Evolutionary conservation across 2,888 invertebrate species (phyloP).

Genomic region (Drosophila kuntzei): DNA sequence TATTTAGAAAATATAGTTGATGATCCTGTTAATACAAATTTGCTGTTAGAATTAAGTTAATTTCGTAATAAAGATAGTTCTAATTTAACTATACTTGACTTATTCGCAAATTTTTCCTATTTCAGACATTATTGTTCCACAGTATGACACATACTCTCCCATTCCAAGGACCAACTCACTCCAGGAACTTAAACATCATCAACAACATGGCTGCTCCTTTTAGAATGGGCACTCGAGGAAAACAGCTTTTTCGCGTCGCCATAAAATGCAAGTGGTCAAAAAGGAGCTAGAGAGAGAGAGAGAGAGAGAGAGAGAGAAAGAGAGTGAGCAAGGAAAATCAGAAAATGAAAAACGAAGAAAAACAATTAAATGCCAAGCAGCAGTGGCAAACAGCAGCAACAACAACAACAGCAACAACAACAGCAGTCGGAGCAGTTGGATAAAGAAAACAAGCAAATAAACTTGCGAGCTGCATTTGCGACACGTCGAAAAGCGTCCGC

Average conservation of each 20-base stretch:
- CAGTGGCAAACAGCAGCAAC: constrained; percentile 32
- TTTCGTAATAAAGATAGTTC: background rate
- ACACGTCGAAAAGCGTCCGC: constrained; percentile 74
- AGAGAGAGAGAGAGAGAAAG: constrained; percentile 11
- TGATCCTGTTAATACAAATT: background rate
- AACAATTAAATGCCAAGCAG: constrained; percentile 69
- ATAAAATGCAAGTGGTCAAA: constrained; percentile 79
- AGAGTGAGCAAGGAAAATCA: constrained; percentile 27
- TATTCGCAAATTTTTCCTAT: no score
- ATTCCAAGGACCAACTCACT: constrained; percentile 32
- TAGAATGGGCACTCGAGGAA: constrained; percentile 56
- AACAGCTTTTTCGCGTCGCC: constrained; percentile 80
- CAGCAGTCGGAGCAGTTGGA: constrained; percentile 52
- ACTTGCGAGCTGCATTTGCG: constrained; percentile 74
- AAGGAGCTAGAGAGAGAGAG: constrained; percentile 18
- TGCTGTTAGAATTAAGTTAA: background rate
- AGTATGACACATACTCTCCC: constrained; percentile 29
- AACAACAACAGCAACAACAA: no score
- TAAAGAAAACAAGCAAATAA: constrained; percentile 77
- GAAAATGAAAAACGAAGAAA: constrained; percentile 58
- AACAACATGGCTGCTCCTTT: constrained; percentile 72
- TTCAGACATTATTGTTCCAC: constrained; percentile 20
- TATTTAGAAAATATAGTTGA: background rate
- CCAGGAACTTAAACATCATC: constrained; percentile 71
- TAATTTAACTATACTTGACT: no score